Percentiles rank a stretch among this genome's conserved stretches.
Conservation (phyloP, 2,888 invertebrate species). For the Melangyna quadrimaculata region DNA sequence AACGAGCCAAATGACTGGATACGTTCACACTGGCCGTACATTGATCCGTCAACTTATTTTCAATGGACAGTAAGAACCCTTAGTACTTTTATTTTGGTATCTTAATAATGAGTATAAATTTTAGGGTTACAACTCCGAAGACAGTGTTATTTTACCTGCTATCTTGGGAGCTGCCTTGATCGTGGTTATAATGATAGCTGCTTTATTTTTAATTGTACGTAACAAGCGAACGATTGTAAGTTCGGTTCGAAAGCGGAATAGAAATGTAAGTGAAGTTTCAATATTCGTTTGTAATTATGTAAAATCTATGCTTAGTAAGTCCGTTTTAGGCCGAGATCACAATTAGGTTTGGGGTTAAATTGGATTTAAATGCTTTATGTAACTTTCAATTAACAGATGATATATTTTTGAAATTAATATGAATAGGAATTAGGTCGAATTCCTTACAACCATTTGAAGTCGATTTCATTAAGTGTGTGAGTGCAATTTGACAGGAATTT, state of each 20-base stretch:
- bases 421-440: too few species aligned
- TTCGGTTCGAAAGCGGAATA: conserved; percentile 79
- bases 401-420: too few species aligned
- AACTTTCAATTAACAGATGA: too few species aligned
- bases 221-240: conserved; percentile 79
- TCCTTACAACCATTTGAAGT: too few species aligned
- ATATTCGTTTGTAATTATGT: too few species aligned
- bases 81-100: background rate
- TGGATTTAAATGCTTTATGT: too few species aligned
- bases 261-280: conserved; percentile 77
- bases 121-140: conserved; percentile 84
- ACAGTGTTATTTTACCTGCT: conserved; percentile 83
- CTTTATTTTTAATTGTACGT: conserved; percentile 83
- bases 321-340: too few species aligned
- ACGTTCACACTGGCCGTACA: conserved; percentile 85
- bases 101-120: background rate
- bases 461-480: too few species aligned
- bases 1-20: conserved; percentile 82
- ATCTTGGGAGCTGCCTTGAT: conserved; percentile 82
- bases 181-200: conserved; percentile 82
- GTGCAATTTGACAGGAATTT: too few species aligned
- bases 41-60: conserved; percentile 85
- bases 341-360: too few species aligned
- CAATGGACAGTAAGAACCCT: conserved; percentile 84
- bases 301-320: background rate